A percentile compares a stretch with the other conserved stretches of the same genome.
Evolutionary conservation across 2,888 invertebrate genomes (phyloP).

Genomic region (Cotesia congregata): DNA sequence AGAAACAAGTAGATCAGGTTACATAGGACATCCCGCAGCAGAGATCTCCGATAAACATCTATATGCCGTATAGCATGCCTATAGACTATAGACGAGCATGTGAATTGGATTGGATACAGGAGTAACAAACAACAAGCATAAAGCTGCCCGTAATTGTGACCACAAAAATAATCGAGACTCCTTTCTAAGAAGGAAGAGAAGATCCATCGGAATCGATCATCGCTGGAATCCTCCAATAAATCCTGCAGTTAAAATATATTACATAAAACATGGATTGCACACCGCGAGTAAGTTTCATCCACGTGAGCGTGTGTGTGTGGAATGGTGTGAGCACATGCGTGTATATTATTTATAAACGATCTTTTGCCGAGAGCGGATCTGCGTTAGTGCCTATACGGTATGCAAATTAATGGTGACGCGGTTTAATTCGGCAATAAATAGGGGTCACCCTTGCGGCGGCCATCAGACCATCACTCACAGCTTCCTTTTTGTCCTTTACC

Average conservation of each 20-base stretch:
- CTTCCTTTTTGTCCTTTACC: constrained; percentile 62
- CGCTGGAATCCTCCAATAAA: too few relatives aligned
- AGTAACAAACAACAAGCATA: not conserved
- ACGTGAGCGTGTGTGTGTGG: constrained; percentile 6
- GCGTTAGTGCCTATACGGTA: constrained; percentile 56
- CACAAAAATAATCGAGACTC: constrained; percentile 2
- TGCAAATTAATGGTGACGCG: constrained; percentile 70
- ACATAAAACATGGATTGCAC: too few relatives aligned
- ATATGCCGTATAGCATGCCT: not conserved
- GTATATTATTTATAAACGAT: constrained; percentile 21
- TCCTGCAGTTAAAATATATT: too few relatives aligned
- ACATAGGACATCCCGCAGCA: constrained; percentile 19
- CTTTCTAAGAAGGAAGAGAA: too few relatives aligned
- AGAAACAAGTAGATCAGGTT: constrained; percentile 27
- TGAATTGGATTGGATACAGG: not conserved
- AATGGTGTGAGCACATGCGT: constrained; percentile 8
- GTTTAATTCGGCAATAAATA: constrained; percentile 71
- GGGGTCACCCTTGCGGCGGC: constrained; percentile 66
- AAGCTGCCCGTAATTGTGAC: too few relatives aligned
- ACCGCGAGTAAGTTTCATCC: too few relatives aligned
- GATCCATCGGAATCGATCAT: too few relatives aligned
- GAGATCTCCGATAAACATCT: constrained; percentile 27
- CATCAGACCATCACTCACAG: constrained; percentile 67
- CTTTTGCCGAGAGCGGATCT: constrained; percentile 37
- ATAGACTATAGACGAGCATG: not conserved